These are phyloP conservation scores for Ifrita kowaldi DNA, from an alignment of 2,113 vertebrate species.

Conservation along the genomic window DNA sequence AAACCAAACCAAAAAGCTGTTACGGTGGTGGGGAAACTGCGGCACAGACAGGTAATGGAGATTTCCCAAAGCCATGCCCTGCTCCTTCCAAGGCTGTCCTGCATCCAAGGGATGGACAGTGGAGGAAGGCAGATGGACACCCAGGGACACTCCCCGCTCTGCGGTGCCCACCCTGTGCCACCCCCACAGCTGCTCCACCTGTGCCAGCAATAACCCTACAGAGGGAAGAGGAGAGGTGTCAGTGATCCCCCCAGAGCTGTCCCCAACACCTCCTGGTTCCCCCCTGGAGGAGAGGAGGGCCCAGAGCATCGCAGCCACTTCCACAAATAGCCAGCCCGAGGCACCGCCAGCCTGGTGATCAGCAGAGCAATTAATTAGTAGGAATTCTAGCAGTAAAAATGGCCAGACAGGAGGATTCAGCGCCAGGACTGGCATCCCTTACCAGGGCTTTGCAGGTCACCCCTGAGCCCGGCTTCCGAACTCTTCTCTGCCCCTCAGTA, in stretches of 20 bases:
- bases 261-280: fast-evolving
- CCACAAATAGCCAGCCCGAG: background rate
- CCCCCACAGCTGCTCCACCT: background rate
- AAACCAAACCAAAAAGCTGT: too few species aligned
- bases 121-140: fast-evolving
- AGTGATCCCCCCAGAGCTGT: fast-evolving
- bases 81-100: background rate
- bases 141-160: background rate
- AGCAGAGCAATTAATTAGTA: background rate
- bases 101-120: background rate
- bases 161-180: background rate
- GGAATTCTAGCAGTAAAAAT: fast-evolving
- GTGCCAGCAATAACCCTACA: background rate
- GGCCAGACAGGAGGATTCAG: background rate
- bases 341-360: background rate
- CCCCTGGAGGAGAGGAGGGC: background rate
- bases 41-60: fast-evolving
- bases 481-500: fast-evolving
- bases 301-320: fast-evolving
- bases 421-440: background rate
- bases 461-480: fast-evolving
- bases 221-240: fast-evolving
- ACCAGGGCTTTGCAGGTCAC: background rate
- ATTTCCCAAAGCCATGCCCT: background rate
- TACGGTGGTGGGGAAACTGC: background rate